Base-by-base conservation (phyloP, 2,113 vertebrate species). In the Rhynchomys soricoides region DNA sequence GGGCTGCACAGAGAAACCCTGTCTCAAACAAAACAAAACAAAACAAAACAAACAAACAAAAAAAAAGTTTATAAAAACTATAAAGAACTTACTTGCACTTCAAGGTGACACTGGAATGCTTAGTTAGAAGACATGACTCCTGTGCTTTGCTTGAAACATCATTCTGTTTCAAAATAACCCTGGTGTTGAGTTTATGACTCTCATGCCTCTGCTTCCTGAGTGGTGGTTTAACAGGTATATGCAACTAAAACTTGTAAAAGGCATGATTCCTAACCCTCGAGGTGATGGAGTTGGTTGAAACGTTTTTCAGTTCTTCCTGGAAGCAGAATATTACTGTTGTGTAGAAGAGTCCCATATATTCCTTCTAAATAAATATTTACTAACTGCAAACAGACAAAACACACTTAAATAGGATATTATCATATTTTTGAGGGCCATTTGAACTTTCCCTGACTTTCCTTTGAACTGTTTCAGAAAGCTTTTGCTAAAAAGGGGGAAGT, bases 181-280 rank as follows among this genome's bases (percentile, higher is more conserved):
- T 40, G 22, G 5, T 15, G 22, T 31, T 40, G 5, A 68, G 5
- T 1, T 90, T 64, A 66, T 19, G 5, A 52, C 7, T 24, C 9
- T 68, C 57, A 45, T 79, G 21, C 15, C 8, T 78, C 12, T 66
- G 59, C 13, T 59, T 79, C 59, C 43, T 26, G 6, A 66, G 1
- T 52, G 8, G 10, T 52, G 7, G 11, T 24, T 13, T 40, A 52
- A 19, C 7, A 66, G 0, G 21, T 5, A 13, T 3, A 4, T 40
- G 15, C 21, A 8, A 52, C 5, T 10, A 57, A 13, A 26, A 2
- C 26, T 26, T 13, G 15, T 5, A 21, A 0, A n/a, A 19, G 22
- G 66, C 22, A 43, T 87, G 31, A 75, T 45, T 50, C 21, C 11
- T 89, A 81, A 55, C 43, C 55, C 73, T 83, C 40, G 7, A 3